These are phyloP conservation scores for Acronicta aceris DNA, from an alignment of 2,888 invertebrate species.

Conservation along the genomic window DNA sequence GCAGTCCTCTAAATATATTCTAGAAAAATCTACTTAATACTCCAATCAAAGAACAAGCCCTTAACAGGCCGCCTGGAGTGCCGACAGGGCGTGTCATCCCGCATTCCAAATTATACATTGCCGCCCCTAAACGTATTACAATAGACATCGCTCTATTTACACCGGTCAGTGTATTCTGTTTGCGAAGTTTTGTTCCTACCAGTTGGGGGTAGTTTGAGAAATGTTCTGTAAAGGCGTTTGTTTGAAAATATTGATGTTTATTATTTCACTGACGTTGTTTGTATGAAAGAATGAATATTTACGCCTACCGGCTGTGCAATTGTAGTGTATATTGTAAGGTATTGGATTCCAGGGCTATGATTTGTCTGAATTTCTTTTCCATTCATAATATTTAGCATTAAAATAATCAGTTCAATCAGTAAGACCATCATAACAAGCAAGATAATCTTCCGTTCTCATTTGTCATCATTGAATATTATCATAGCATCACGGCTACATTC, in stretches of 20 bases:
- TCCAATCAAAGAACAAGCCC: conserved; percentile 46
- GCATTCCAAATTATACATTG: conserved; percentile 77
- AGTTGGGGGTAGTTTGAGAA: conserved; percentile 34
- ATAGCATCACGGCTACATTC: no score
- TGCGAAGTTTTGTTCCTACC: conserved; percentile 34
- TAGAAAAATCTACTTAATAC: background rate
- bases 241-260: conserved; percentile 38
- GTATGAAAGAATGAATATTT: background rate
- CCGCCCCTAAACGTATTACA: conserved; percentile 47
- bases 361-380: no score
- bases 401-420: no score
- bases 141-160: conserved; percentile 39
- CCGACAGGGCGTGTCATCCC: conserved; percentile 73
- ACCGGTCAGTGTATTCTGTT: conserved; percentile 39
- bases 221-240: conserved; percentile 30
- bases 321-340: no score
- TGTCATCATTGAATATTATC: no score
- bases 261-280: conserved; percentile 15
- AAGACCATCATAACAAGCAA: no score
- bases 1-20: no score
- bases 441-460: no score
- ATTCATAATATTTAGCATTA: no score
- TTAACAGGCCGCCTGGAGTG: conserved; percentile 75
- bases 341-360: no score
- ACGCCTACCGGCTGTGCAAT: background rate